phyloP scores from a whole-genome alignment of 2,113 vertebrate genomes.

The Pomatorhinus ruficollis region DNA sequence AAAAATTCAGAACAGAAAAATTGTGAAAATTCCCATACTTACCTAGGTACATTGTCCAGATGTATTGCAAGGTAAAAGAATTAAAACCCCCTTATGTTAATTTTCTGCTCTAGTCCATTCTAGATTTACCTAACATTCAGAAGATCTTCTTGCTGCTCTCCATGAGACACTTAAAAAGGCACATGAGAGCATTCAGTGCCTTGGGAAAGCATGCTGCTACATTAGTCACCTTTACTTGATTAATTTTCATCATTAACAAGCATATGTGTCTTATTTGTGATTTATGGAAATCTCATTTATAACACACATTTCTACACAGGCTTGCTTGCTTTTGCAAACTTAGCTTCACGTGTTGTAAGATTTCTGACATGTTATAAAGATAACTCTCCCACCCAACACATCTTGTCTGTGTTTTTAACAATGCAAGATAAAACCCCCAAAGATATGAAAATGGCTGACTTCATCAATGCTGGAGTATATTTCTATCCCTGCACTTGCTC shows the following conservation, averaged over 20 bases:
- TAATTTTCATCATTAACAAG: background rate
- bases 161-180: background rate
- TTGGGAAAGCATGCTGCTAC: background rate
- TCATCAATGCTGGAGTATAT: background rate
- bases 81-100: background rate
- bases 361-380: background rate
- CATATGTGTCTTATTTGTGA: accelerated
- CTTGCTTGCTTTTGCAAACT: background rate
- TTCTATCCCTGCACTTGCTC: background rate
- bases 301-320: background rate
- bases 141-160: background rate
- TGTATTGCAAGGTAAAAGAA: background rate
- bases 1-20: background rate
- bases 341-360: background rate
- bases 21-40: background rate
- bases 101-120: background rate
- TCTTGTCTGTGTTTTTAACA: background rate
- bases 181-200: background rate
- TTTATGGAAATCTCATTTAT: background rate
- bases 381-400: background rate
- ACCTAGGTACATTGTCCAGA: background rate
- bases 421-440: background rate
- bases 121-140: background rate
- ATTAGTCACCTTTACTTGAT: background rate
- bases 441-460: background rate